Conservation (phyloP, 2,888 invertebrate genomes). For the Cataglyphis rosenhaueri region DNA sequence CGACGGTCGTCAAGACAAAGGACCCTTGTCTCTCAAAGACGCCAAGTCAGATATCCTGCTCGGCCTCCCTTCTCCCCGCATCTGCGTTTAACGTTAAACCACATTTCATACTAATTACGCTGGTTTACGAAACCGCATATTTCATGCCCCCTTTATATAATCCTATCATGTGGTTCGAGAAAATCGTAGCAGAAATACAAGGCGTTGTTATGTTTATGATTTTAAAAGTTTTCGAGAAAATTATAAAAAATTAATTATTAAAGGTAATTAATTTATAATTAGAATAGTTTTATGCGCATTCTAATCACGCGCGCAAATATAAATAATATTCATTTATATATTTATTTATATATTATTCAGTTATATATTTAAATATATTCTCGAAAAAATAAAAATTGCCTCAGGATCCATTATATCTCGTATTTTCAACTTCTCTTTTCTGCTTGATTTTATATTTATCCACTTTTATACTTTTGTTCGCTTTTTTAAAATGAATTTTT, state of each 20-base stretch:
- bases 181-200: neutral
- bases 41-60: constrained; percentile 52
- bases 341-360: neutral
- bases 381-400: neutral
- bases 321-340: neutral
- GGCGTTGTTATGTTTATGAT: neutral
- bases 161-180: neutral
- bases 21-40: constrained; percentile 56
- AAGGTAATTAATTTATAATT: neutral
- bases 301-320: too few relatives aligned
- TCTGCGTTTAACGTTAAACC: constrained; percentile 34
- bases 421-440: neutral
- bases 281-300: neutral
- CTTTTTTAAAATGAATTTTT: constrained; percentile 8
- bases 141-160: neutral
- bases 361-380: neutral
- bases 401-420: neutral
- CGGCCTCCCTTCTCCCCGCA: constrained; percentile 17
- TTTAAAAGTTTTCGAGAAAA: neutral
- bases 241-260: neutral
- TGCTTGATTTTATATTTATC: neutral
- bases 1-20: constrained; percentile 56
- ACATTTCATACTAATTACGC: constrained; percentile 47
- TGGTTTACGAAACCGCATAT: constrained; percentile 32
- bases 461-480: neutral